Conservation (phyloP, 1,140 invertebrate species). For the Mactra quadrangularis region DNA sequence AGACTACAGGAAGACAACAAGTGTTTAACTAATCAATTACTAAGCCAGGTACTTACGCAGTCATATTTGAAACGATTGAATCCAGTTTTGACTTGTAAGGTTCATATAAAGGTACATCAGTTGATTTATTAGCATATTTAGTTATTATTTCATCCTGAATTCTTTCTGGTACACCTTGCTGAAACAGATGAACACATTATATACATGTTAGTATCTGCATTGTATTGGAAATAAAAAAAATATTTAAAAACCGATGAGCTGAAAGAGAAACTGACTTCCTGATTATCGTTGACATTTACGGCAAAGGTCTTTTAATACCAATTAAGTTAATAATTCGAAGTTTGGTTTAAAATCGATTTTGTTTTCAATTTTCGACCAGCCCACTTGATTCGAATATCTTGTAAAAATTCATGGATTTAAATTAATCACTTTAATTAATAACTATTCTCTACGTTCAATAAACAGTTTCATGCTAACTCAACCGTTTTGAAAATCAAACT, state of each 20-base stretch:
- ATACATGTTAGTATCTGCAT: neutral
- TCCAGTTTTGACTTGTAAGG: slow-evolving; percentile 15
- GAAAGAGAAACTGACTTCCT: neutral
- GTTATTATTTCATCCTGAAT: slow-evolving; percentile 8
- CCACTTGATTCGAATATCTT: no score
- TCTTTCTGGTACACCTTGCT: slow-evolving; percentile 7
- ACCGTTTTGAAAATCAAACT: no score
- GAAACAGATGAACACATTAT: neutral
- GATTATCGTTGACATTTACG: neutral
- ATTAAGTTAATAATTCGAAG: no score
- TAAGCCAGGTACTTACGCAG: slow-evolving; percentile 12
- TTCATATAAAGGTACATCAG: slow-evolving; percentile 34
- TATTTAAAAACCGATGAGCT: neutral
- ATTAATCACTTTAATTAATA: no score
- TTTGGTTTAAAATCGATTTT: no score
- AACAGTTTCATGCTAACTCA: no score
- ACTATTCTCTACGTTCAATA: no score
- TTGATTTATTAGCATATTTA: neutral
- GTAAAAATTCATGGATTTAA: no score
- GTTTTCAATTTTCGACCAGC: no score
- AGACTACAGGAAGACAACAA: no score
- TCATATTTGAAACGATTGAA: neutral
- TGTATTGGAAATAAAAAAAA: neutral
- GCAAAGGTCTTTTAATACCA: neutral
- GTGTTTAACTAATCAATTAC: no score